Base-by-base conservation (phyloP, 2,888 invertebrate genomes). In the Platycheirus rosarum region DNA sequence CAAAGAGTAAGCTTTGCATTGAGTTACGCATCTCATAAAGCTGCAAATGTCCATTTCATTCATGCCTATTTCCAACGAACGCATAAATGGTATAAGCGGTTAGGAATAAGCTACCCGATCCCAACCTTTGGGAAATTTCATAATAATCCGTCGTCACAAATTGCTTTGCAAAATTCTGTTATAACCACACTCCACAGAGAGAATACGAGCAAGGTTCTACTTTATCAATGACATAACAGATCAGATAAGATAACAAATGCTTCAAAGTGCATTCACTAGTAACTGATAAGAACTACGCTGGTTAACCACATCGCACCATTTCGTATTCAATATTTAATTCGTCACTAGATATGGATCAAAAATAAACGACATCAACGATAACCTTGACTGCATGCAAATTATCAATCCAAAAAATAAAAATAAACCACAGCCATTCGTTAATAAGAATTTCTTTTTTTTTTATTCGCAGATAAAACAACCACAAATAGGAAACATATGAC, bases 391-490 rank as follows among this genome's bases (percentile, higher is more conserved):
- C 18, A 69, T 68, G 55, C 18, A 53, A 55, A 55, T 35, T 18
- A 51, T 55, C 8, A 55, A 23, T 29, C 18, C 20, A 37, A 40
- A 26, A 40, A 35, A 23, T 8, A 44, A 57, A 32, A 18, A 53
- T n/a, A 18, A 55, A 55, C n/a, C 65, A 80, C 75, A 23, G 40
- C 1, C 32, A 57, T 69, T 71, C 40, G 48, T 66, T 44, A 74
- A 29, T 40, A 11, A n/a, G 11, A 26, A 63, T 49, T 44, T 18
- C 51, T 46, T 80, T 60, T 57, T 46, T 49, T 63, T 75, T 1
- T 69, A 62, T 65, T 66, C 60, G 51, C 76, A 82, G 82, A 76
- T 63, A 71, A 57, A 68, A 16, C 32, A 70, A 62, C 53, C 66
- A 32, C 62, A 68, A 73, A 62, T 35, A 49, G 44, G 26, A 69